These are phyloP conservation scores for Orchestia grillus DNA, from an alignment of 1,140 invertebrate species.

Conservation along the genomic window DNA sequence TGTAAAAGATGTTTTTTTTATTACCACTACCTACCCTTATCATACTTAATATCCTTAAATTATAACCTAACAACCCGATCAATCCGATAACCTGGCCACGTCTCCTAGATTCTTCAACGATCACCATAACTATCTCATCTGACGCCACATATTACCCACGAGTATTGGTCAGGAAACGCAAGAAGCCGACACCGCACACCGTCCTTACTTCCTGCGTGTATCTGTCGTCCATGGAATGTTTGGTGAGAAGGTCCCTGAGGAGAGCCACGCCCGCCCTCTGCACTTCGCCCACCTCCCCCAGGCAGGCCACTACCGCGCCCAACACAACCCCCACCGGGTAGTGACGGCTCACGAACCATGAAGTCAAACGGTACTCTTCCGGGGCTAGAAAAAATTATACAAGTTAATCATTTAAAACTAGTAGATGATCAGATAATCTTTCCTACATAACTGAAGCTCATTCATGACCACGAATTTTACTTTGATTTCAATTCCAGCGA, in stretches of 20 bases:
- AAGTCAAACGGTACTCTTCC: constrained; percentile 65
- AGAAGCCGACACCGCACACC: too few species aligned
- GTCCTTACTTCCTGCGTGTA: constrained; percentile 76
- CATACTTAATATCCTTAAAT: too few species aligned
- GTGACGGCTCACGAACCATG: constrained; percentile 85
- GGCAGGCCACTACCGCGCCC: constrained; percentile 81
- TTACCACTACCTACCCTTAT: too few species aligned
- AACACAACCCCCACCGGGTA: constrained; percentile 88
- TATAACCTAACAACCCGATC: too few species aligned
- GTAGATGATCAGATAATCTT: neutral
- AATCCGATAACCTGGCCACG: too few species aligned
- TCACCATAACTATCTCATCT: too few species aligned
- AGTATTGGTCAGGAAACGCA: too few species aligned
- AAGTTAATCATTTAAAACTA: neutral
- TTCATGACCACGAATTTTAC: neutral
- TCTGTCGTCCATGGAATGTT: constrained; percentile 93
- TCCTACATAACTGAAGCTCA: neutral
- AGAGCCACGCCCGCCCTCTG: constrained; percentile 83
- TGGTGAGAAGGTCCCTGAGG: constrained; percentile 88
- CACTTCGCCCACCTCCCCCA: constrained; percentile 86
- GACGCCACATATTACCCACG: too few species aligned
- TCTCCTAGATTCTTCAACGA: too few species aligned
- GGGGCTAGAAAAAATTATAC: constrained; percentile 61
- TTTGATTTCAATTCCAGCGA: too few species aligned
- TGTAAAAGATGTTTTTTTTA: too few species aligned